phyloP scores from a whole-genome alignment of 2,113 vertebrate genomes.

The Protomyctophum bolini region DNA sequence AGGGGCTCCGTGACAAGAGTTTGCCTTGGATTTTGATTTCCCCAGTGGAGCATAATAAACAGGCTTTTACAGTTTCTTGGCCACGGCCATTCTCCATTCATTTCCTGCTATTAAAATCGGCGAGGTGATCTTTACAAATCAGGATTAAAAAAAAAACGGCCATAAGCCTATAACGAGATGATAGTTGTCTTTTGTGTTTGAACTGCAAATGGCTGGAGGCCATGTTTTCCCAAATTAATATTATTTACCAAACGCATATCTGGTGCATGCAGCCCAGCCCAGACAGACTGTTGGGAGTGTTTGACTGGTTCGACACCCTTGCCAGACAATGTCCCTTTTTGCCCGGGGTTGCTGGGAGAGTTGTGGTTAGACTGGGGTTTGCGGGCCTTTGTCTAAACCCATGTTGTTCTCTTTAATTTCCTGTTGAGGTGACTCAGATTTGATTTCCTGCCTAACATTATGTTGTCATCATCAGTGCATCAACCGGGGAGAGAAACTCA shows the following conservation, averaged over 20 bases:
- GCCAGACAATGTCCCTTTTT: constrained; percentile 34
- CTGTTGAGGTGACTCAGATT: constrained; percentile 68
- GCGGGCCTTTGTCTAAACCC: constrained; percentile 51
- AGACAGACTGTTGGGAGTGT: constrained; percentile 25
- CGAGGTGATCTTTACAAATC: not conserved
- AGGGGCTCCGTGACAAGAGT: not conserved
- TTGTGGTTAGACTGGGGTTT: constrained; percentile 23
- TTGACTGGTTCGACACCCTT: constrained; percentile 35
- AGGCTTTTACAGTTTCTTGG: not conserved
- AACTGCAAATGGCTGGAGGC: constrained; percentile 2
- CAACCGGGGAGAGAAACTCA: constrained; percentile 28
- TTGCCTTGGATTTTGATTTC: constrained; percentile 31
- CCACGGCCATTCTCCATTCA: not conserved
- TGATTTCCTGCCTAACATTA: constrained; percentile 71
- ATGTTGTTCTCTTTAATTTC: constrained; percentile 75
- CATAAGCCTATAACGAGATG: constrained; percentile 8
- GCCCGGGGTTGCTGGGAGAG: constrained; percentile 32
- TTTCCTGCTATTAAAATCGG: constrained; percentile 5
- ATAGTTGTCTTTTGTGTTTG: not conserved
- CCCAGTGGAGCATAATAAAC: not conserved
- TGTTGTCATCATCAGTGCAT: constrained; percentile 43
- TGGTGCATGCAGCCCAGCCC: not conserved
- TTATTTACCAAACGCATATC: constrained; percentile 40
- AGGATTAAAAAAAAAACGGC: not conserved
- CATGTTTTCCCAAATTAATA: constrained; percentile 24